phyloP scores from a whole-genome alignment of 2,113 vertebrate species.

The Pseudorectes ferrugineus region DNA sequence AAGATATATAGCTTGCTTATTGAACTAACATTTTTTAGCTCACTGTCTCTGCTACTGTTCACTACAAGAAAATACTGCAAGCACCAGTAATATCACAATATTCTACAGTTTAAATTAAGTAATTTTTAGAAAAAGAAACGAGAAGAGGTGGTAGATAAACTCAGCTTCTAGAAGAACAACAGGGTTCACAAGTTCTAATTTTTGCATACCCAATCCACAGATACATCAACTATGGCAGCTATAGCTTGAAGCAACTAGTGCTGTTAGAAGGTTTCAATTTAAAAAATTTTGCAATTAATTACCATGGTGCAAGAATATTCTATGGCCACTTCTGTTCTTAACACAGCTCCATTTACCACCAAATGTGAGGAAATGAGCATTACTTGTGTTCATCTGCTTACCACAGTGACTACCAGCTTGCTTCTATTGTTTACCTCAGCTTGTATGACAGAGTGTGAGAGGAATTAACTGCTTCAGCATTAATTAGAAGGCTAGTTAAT shows the following conservation, averaged over 20 bases:
- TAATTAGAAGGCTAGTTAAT: background rate
- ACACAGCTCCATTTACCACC: background rate
- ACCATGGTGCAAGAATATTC: background rate
- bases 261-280: background rate
- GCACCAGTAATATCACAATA: background rate
- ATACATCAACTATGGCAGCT: background rate
- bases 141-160: background rate
- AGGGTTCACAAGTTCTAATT: background rate
- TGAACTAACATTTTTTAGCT: background rate
- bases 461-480: background rate
- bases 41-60: background rate
- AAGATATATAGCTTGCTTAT: background rate
- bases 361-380: background rate
- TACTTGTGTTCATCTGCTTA: background rate
- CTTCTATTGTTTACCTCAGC: background rate
- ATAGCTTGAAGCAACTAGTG: background rate
- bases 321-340: background rate
- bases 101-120: background rate
- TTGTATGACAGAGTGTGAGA: background rate
- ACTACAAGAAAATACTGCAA: background rate
- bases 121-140: background rate
- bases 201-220: background rate
- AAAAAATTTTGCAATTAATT: background rate
- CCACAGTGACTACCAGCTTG: background rate
- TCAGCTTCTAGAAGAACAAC: background rate